Evolutionary conservation across 2,113 vertebrate species (phyloP), one percentile per base, ranked within the genome.

Genomic region (Phaetusa simplex): DNA sequence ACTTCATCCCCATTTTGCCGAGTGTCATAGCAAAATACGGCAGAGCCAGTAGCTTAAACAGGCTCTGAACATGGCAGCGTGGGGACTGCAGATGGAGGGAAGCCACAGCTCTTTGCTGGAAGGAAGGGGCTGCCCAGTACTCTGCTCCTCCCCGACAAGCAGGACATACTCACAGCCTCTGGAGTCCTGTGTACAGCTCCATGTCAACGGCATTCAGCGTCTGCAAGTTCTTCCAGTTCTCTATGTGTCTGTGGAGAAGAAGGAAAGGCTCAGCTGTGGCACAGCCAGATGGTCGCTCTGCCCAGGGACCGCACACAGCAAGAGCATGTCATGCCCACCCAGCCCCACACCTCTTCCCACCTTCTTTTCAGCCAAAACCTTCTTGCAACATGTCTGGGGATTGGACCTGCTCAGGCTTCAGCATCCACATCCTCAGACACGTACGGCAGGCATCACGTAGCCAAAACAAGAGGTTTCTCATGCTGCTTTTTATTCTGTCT

Each of bases 111-210:
- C 34, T 64, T 14, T 73, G 43, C 78, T 40, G 19, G 49, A 59
- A 86, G 36, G 18, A 47, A 79, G 34, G 12, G 15, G 29, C 3
- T 64, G 24, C 78, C 47, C 43, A 38, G 30, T 6, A 9, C 21
- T 30, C 6, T 42, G 66, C 36, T 27, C 61, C 38, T 47, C 50
- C 77, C 18, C 1, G 0, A 27, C 1, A 18, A 10, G 0, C 8
- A 16, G 9, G 34, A 81, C 91, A 97, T 95, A 99, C 99, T 99
- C 97, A 99, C 99, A 99, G 98, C 97, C 98, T 99, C 97, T 99
- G 99, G 50, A 99, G 99, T 98, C 99, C 99, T 0, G 99, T 99
- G 97, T 99, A 99, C 91, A 99, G 99, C 97, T 99, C 99, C 99
- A 99, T 99, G 97, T 99, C 99, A n/a, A 99, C 99, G 0, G 99